Percentiles rank a stretch among this genome's conserved stretches.
Evolutionary conservation across 2,888 invertebrate species (phyloP).

Genomic region (Mesorhabditis sp.): DNA sequence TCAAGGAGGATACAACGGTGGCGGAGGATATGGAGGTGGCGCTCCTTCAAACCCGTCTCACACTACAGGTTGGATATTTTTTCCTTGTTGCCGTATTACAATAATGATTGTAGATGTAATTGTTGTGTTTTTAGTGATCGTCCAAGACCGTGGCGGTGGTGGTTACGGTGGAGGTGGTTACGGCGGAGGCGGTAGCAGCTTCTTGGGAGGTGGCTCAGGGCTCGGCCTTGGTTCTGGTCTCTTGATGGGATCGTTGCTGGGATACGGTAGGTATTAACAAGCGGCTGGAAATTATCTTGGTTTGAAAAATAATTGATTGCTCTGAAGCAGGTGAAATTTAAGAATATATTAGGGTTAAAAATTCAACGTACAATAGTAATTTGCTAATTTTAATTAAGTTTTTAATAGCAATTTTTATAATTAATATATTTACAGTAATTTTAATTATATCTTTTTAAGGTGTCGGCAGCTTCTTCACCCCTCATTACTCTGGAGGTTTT

Average conservation of each 20-base stretch:
- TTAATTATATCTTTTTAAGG: conserved; percentile 4
- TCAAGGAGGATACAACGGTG: conserved; percentile 24
- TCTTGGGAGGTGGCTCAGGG: conserved; percentile 24
- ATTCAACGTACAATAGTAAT: no score
- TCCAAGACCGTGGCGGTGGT: conserved; percentile 7
- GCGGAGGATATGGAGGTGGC: conserved; percentile 15
- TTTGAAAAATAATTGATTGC: no score
- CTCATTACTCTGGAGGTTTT: conserved; percentile 20
- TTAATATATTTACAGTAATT: no score
- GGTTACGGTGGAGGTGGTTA: conserved; percentile 19
- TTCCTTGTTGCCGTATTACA: no score
- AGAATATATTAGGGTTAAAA: no score
- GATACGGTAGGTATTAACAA: conserved; percentile 37
- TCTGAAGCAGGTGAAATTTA: no score
- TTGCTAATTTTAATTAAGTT: no score
- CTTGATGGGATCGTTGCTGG: conserved; percentile 43
- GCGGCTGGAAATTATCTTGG: conserved; percentile 23
- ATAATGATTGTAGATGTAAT: neutral
- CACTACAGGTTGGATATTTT: conserved; percentile 21
- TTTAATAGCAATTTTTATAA: no score
- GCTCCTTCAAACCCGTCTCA: conserved; percentile 12
- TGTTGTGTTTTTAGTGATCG: neutral
- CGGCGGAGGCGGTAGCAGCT: conserved; percentile 20
- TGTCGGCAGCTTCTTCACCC: conserved; percentile 16
- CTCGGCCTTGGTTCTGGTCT: conserved; percentile 46